phyloP scores from a whole-genome alignment of 2,113 vertebrate species.

The Desmodus rotundus region DNA sequence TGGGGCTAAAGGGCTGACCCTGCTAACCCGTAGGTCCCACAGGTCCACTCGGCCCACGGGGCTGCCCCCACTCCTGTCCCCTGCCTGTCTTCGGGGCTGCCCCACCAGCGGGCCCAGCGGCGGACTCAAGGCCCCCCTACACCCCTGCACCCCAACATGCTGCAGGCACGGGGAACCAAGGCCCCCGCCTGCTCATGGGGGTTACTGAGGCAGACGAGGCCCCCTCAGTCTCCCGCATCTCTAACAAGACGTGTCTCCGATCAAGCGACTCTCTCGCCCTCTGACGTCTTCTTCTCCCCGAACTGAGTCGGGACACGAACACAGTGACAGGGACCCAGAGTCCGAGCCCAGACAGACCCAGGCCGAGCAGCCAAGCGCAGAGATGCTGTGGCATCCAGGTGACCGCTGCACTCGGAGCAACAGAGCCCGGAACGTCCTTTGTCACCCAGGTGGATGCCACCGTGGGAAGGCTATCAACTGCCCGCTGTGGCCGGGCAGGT shows the following conservation, averaged over 20 bases:
- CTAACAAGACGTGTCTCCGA: neutral
- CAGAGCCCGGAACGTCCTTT: neutral
- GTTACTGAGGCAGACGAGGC: neutral
- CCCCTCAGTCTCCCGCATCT: neutral
- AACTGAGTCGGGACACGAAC: neutral
- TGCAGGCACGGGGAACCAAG: neutral
- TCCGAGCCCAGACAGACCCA: neutral
- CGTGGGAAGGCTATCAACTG: neutral
- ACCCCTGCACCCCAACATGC: neutral
- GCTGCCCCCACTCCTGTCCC: neutral
- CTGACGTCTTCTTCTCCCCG: neutral
- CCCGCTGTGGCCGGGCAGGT: accelerated
- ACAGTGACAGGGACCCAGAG: neutral
- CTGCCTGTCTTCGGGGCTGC: neutral
- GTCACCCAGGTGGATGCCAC: accelerated
- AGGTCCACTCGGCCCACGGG: neutral
- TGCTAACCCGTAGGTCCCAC: neutral
- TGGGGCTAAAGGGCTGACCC: neutral
- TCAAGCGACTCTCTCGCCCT: neutral
- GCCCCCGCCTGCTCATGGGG: neutral
- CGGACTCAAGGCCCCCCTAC: too few species aligned
- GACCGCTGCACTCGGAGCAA: neutral
- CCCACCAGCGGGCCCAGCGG: too few species aligned
- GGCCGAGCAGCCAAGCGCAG: neutral
- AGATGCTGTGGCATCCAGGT: neutral